Percentiles rank a stretch among this genome's conserved stretches.
These are phyloP conservation scores for Chiloscyllium punctatum DNA, from an alignment of 2,797 vertebrate genomes.

Conservation along the genomic window DNA sequence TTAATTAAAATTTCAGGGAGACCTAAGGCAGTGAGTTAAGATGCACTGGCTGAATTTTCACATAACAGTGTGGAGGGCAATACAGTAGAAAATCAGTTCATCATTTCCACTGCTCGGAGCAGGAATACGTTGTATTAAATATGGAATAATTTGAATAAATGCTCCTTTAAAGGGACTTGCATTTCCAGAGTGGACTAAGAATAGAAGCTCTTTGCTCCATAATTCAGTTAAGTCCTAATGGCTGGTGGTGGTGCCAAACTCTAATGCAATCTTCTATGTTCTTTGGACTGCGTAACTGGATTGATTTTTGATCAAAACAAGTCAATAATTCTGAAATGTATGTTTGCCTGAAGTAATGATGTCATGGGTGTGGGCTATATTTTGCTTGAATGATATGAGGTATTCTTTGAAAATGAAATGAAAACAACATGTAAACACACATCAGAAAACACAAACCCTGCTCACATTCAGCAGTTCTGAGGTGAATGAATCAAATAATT, in stretches of 20 bases:
- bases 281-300: not conserved
- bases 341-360: not conserved
- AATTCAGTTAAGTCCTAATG: slow-evolving; percentile 27
- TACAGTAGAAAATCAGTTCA: not conserved
- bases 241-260: not conserved
- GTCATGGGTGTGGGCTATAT: not conserved
- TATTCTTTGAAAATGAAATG: not conserved
- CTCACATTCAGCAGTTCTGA: not conserved
- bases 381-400: not conserved
- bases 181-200: not conserved
- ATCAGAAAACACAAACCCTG: not conserved
- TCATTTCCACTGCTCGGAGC: not conserved
- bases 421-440: not conserved
- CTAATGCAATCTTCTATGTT: not conserved
- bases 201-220: not conserved
- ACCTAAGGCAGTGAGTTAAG: not conserved
- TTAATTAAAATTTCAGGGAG: not conserved
- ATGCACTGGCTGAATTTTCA: not conserved
- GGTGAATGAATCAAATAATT: not conserved
- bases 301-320: not conserved
- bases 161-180: not conserved
- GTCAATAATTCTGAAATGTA: not conserved
- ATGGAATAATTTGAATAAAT: not conserved
- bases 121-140: not conserved
- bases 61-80: not conserved